phyloP scores from a whole-genome alignment of 2,113 vertebrate species.

The Zosterops pallidus region DNA sequence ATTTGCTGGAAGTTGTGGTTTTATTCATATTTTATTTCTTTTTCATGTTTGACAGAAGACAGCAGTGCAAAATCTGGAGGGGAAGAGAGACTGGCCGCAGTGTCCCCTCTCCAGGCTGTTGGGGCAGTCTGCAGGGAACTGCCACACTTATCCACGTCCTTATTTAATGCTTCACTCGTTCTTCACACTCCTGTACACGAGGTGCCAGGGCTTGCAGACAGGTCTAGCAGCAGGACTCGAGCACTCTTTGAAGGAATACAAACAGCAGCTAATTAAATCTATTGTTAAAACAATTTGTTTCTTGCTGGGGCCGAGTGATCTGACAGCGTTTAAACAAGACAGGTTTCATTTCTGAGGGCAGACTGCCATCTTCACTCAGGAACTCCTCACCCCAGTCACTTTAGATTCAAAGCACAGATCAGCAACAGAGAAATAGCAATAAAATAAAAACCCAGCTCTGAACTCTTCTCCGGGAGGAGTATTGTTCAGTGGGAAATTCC shows the following conservation, averaged over 20 bases:
- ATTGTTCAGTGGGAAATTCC: not conserved
- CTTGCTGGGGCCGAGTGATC: constrained; percentile 11
- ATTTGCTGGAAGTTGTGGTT: not conserved
- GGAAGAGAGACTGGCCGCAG: not conserved
- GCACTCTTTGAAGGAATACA: constrained; percentile 44
- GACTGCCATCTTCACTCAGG: not conserved
- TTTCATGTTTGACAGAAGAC: not conserved
- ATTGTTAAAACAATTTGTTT: constrained; percentile 67
- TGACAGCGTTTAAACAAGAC: not conserved
- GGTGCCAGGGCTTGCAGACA: not conserved
- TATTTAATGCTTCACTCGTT: constrained; percentile 19
- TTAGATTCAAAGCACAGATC: not conserved
- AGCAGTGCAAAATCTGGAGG: not conserved
- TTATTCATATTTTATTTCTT: not conserved
- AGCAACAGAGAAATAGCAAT: not conserved
- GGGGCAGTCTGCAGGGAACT: not conserved
- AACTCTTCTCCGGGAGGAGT: not conserved
- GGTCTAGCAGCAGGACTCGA: constrained; percentile 31
- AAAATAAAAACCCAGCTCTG: not conserved
- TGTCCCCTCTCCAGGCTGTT: not conserved
- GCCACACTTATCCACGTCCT: not conserved
- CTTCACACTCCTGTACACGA: constrained; percentile 10
- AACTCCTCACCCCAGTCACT: not conserved
- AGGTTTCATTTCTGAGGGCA: constrained; percentile 49
- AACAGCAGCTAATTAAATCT: constrained; percentile 65